Conservation (phyloP, 2,888 invertebrate genomes). For the Asteroscopus sphinx region DNA sequence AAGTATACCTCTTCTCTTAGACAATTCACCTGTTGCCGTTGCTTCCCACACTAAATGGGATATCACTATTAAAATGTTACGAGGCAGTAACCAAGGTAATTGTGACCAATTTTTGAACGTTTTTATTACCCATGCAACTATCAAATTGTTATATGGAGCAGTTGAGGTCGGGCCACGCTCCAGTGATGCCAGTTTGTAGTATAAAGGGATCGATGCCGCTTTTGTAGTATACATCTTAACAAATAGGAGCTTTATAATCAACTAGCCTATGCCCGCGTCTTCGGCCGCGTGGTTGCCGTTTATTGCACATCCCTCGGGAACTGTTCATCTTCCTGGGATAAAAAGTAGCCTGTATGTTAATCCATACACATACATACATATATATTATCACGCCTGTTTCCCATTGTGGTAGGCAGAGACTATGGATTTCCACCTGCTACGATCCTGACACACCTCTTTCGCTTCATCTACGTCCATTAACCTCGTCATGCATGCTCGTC, state of each 20-base stretch:
- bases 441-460: too few relatives aligned
- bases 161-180: constrained; percentile 69
- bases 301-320: too few relatives aligned
- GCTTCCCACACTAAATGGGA: constrained; percentile 82
- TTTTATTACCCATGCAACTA: constrained; percentile 86
- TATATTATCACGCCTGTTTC: too few relatives aligned
- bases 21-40: constrained; percentile 41
- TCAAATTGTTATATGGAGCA: constrained; percentile 81
- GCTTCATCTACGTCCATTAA: too few relatives aligned
- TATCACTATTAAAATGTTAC: constrained; percentile 85
- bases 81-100: constrained; percentile 84
- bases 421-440: too few relatives aligned
- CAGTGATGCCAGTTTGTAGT: constrained; percentile 62
- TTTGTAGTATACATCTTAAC: constrained; percentile 31
- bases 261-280: too few relatives aligned
- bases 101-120: constrained; percentile 85
- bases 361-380: too few relatives aligned
- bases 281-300: too few relatives aligned
- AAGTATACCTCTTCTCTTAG: constrained; percentile 25
- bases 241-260: constrained; percentile 5
- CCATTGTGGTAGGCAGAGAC: too few relatives aligned
- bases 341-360: too few relatives aligned
- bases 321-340: too few relatives aligned
- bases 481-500: too few relatives aligned
- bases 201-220: constrained; percentile 57